Conservation (phyloP, 2,797 vertebrate genomes). For the Moxostoma hubbsi region DNA sequence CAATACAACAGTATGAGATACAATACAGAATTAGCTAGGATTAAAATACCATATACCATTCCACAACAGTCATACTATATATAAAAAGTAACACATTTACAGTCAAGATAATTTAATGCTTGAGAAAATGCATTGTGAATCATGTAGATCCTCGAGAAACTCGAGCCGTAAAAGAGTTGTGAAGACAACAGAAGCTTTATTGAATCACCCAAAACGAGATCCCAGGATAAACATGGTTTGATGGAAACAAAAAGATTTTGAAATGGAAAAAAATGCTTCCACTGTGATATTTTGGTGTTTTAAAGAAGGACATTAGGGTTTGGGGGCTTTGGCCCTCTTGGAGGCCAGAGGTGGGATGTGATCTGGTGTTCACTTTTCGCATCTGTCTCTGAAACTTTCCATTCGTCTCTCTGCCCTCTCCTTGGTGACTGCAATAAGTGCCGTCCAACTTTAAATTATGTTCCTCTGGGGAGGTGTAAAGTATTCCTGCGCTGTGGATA, state of each 20-base stretch:
- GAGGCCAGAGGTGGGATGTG: slow-evolving; percentile 17
- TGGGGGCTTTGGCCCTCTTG: neutral
- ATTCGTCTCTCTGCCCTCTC: slow-evolving; percentile 44
- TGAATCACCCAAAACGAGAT: neutral
- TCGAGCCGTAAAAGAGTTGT: neutral
- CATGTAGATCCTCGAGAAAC: neutral
- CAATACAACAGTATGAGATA: no score
- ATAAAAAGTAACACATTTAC: no score
- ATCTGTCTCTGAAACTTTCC: slow-evolving; percentile 62
- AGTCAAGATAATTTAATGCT: no score
- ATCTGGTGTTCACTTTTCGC: slow-evolving; percentile 43
- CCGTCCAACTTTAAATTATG: slow-evolving; percentile 64
- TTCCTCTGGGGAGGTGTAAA: slow-evolving; percentile 69
- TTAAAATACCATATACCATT: no score
- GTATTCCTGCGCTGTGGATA: slow-evolving; percentile 54
- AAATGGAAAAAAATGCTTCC: neutral
- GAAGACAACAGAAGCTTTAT: no score
- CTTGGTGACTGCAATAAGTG: slow-evolving; percentile 58
- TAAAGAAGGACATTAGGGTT: neutral
- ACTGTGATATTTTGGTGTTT: neutral
- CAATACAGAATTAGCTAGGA: no score
- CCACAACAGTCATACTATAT: no score
- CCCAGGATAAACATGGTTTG: neutral
- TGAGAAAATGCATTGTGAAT: neutral
- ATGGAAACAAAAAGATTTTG: neutral